phyloP scores from a whole-genome alignment of 2,797 vertebrate genomes.

The Protosalanx chinensis region DNA sequence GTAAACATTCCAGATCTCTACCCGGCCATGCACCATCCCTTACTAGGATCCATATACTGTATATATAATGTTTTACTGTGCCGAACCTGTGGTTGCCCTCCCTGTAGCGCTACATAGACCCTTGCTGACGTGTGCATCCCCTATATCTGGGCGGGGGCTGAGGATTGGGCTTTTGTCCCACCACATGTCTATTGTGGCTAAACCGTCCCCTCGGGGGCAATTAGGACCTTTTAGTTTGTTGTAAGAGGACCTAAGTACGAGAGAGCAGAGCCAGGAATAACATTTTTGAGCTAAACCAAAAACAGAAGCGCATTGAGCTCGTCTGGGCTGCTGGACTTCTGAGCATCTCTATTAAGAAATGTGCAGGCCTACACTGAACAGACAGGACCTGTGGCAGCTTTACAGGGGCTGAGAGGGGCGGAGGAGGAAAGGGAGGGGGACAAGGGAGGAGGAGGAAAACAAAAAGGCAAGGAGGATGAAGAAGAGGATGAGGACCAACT shows the following conservation, averaged over 20 bases:
- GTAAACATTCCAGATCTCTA: slow-evolving; percentile 66
- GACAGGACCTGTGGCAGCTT: slow-evolving; percentile 80
- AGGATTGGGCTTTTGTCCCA: slow-evolving; percentile 89
- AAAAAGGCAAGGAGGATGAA: slow-evolving; percentile 29
- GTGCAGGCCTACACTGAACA: slow-evolving; percentile 76
- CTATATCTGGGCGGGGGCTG: slow-evolving; percentile 77
- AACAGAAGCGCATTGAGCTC: slow-evolving; percentile 92
- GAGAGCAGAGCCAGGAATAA: slow-evolving; percentile 90
- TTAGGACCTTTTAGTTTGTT: slow-evolving; percentile 96
- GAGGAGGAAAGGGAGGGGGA: slow-evolving; percentile 14
- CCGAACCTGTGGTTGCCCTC: slow-evolving; percentile 62
- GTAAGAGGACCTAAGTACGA: slow-evolving; percentile 92
- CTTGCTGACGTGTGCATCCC: slow-evolving; percentile 81
- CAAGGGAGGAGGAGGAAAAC: slow-evolving; percentile 12
- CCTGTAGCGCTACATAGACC: slow-evolving; percentile 70
- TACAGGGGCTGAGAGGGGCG: slow-evolving; percentile 59
- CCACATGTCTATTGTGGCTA: slow-evolving; percentile 89
- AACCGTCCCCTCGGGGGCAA: slow-evolving; percentile 88
- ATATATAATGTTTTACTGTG: slow-evolving; percentile 73
- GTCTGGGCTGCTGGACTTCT: slow-evolving; percentile 67
- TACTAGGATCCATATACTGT: slow-evolving; percentile 60
- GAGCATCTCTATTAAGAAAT: slow-evolving; percentile 86
- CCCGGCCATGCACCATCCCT: slow-evolving; percentile 52
- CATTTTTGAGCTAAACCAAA: slow-evolving; percentile 91
- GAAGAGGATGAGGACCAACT: slow-evolving; percentile 21